Base-by-base conservation (phyloP, 2,797 vertebrate genomes). In the Lithobates sylvaticus region DNA sequence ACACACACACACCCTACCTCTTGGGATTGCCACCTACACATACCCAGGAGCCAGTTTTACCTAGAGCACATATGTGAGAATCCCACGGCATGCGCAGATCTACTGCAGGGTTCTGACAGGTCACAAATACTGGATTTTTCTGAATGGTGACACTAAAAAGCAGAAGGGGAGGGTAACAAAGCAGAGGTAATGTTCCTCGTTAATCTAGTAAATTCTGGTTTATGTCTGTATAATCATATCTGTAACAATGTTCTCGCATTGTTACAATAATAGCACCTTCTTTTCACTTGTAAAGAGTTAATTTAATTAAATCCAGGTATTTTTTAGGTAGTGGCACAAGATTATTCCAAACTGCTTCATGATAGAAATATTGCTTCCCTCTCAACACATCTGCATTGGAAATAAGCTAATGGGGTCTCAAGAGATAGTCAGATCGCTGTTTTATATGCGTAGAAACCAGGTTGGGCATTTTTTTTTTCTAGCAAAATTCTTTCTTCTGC, bases 391-490 rank as follows among this genome's bases (percentile, higher is more conserved):
- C 86, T 89, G 86, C 78, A 89, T 15, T 81, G 36, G 80, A 42
- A 58, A 76, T 81, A 88, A 88, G 70, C 21, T 71, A 88, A 88
- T 50, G 65, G 80, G 34, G 18, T 91, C 89, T 90, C 78, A 26
- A 79, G 84, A 91, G 85, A 78, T 3, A 10, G 26, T 18, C 54
- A 72, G 1, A 81, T 78, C 36, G 82, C 61, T 39, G 68, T 86
- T 87, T 88, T 87, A 82, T 50, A 88, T 87, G 72, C 39, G 70
- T 12, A 3, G 5, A 50, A 77, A 39, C 87, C 90, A 84, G 87
- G 68, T 81, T 78, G 50, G 29, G 69, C 64, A 88, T 85, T 68
- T 61, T 61, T 67, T 42, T 87, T 83, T 70, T 80, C 78, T 36
- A 42, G 76, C 61, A 80, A 68, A 81, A 77, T 65, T 73, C 86